Conservation (phyloP, 2,113 vertebrate species). For the Oncorhynchus keta region DNA sequence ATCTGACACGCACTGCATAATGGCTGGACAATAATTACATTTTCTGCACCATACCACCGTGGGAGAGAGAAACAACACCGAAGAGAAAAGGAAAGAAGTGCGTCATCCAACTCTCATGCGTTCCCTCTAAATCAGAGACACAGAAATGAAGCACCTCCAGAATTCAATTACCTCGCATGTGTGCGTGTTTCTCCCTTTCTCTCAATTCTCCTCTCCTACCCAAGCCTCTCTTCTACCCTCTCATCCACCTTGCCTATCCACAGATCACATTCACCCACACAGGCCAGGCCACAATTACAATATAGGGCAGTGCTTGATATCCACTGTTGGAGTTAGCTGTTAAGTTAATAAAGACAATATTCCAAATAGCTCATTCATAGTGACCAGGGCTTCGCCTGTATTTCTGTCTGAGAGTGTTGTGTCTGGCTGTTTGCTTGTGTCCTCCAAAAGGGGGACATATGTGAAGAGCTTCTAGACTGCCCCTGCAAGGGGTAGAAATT, state of each 20-base stretch:
- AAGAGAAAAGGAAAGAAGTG: slow-evolving; percentile 16
- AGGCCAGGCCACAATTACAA: too few relatives aligned
- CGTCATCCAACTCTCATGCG: slow-evolving; percentile 4
- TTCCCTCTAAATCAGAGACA: slow-evolving; percentile 23
- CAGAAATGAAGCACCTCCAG: slow-evolving; percentile 31
- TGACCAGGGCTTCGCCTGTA: neutral
- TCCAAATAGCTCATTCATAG: too few relatives aligned
- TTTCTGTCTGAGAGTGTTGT: neutral
- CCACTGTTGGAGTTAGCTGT: slow-evolving; percentile 25
- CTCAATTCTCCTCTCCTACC: slow-evolving; percentile 47
- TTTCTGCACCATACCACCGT: slow-evolving; percentile 11
- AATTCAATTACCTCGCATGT: slow-evolving; percentile 59
- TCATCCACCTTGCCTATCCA: too few relatives aligned
- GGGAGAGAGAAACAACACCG: slow-evolving; percentile 3
- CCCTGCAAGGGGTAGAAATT: slow-evolving; percentile 40
- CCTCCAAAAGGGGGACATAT: slow-evolving; percentile 37
- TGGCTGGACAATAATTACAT: slow-evolving; percentile 14
- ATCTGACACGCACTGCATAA: neutral
- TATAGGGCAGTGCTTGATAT: slow-evolving; percentile 17
- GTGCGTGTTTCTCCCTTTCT: slow-evolving; percentile 38
- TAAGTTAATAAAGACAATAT: too few relatives aligned
- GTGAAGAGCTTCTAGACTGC: slow-evolving; percentile 44
- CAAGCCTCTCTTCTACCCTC: too few relatives aligned
- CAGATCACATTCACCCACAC: neutral
- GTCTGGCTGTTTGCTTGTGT: slow-evolving; percentile 42